phyloP scores from a whole-genome alignment of 2,888 invertebrate genomes.

The Rotaria socialis region DNA sequence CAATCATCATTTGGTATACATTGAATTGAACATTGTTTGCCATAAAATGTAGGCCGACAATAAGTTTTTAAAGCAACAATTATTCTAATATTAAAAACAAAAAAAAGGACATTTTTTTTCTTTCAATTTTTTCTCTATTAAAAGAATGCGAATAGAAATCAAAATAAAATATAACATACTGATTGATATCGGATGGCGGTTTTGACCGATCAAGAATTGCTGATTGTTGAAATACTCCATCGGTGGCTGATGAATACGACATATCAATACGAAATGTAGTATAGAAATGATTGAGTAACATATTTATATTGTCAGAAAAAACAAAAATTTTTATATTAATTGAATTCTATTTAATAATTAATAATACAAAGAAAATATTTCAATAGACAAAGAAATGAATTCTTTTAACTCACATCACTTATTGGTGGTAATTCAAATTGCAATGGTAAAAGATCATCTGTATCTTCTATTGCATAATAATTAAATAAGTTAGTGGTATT shows the following conservation, averaged over 20 bases:
- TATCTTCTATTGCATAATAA: background rate
- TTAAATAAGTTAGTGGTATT: background rate
- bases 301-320: background rate
- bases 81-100: background rate
- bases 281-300: conserved; percentile 10
- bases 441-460: background rate
- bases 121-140: background rate
- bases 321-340: background rate
- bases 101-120: background rate
- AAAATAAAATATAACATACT: background rate
- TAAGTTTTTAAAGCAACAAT: background rate
- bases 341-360: background rate
- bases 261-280: background rate
- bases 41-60: conserved; percentile 28
- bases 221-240: background rate
- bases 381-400: background rate
- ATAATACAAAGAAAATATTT: background rate
- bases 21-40: conserved; percentile 38
- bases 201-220: background rate
- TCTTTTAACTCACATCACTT: background rate
- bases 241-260: background rate
- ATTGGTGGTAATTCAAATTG: background rate
- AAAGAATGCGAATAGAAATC: too few relatives aligned
- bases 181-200: background rate
- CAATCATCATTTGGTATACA: conserved; percentile 35